Evolutionary conservation across 2,113 vertebrate species (phyloP).

Genomic region (Otus sunia): DNA sequence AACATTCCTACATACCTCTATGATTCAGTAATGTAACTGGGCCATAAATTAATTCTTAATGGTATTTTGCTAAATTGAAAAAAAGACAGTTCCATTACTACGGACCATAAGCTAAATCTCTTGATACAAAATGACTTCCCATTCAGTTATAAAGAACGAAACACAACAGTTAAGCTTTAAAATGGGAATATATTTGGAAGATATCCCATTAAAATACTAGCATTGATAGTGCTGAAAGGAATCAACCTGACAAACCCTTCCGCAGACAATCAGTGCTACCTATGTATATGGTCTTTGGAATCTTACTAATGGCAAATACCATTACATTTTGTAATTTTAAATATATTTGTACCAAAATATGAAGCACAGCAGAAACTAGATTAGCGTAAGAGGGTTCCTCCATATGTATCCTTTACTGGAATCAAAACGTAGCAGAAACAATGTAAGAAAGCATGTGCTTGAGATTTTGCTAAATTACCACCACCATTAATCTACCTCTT

Average conservation of each 20-base stretch:
- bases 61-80: constrained; percentile 55
- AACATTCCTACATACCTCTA: neutral
- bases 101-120: constrained; percentile 28
- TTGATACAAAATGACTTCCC: constrained; percentile 26
- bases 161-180: constrained; percentile 34
- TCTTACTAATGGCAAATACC: neutral
- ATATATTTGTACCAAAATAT: neutral
- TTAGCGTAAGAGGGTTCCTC: neutral
- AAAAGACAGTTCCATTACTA: constrained; percentile 56
- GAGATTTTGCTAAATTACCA: neutral
- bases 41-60: constrained; percentile 61
- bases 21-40: constrained; percentile 31
- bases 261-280: neutral
- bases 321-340: neutral
- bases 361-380: neutral
- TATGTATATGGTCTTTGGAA: neutral
- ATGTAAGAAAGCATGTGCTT: neutral
- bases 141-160: constrained; percentile 27
- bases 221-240: neutral
- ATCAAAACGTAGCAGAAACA: neutral
- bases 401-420: neutral
- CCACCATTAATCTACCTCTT: neutral
- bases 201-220: neutral
- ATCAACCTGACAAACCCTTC: neutral
- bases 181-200: constrained; percentile 20